Base-by-base conservation (phyloP, 1,140 invertebrate species). In the Hypsibius dujardini region DNA sequence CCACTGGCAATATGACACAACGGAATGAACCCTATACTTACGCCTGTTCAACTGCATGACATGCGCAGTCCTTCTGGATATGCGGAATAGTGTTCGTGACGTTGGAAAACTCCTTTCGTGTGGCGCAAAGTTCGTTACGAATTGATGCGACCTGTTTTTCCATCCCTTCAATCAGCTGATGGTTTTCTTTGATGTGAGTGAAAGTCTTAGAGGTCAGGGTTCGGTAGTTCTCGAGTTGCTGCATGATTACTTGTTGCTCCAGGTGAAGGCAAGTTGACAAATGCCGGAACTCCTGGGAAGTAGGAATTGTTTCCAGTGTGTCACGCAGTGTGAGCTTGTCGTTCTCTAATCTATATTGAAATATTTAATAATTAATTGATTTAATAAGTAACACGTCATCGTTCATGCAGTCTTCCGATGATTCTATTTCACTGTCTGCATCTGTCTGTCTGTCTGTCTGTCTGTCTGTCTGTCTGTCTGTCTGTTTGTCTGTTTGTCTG, bases 231-330 rank as follows among this genome's bases (percentile, higher is more conserved):
- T 67, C 62, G 12, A 42, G 12, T 45, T 67, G 62, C 42, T 67
- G 62, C 12, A 7, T 7, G 7, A 45, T 3, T 7, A 15, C 42
- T 45, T 67, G 12, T 45, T 42, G 12, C 7, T 67, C 62, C 12
- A 67, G 7, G 42, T 15, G 12, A 12, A 12, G 7, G 62, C 12
- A 45, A 12, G 12, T 12, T 3, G 45, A 12, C 12, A 67, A 0
- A 12, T 67, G 62, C 42, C 42, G 62, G 12, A 15, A 42, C 42
- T 67, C 62, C 3, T 12, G 12, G 12, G 12, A 12, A 0, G 62
- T 67, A 15, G 62, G 62, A 42, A 67, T 67, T 3, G 7, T 67
- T 45, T 67, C 62, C 62, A 67, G 62, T 12, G 62, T 45, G 45
- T 12, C 12, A 42, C 42, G 7, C 3, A 67, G 62, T 7, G 12